Evolutionary conservation across 2,113 vertebrate species (phyloP).

Genomic region (Heterochromis multidens): DNA sequence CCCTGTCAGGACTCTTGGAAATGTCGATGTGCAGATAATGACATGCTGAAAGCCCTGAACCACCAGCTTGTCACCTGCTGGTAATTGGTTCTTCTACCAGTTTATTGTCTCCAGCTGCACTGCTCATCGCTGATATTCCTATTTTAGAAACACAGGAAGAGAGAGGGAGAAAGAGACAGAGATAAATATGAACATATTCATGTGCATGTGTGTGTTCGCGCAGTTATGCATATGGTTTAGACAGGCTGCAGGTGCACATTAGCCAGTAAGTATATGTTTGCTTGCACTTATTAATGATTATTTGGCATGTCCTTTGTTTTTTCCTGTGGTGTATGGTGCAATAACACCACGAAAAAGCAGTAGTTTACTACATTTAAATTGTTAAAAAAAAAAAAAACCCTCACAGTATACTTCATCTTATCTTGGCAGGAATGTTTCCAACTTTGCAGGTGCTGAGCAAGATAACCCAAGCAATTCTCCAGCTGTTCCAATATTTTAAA

Average conservation of each 20-base stretch:
- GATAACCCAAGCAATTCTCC: conserved; percentile 43
- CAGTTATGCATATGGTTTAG: not conserved
- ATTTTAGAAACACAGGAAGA: conserved; percentile 56
- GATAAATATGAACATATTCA: conserved; percentile 39
- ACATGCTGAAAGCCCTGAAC: conserved; percentile 70
- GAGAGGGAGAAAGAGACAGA: conserved; percentile 10
- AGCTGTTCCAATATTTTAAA: conserved; percentile 49
- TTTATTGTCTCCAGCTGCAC: conserved; percentile 76
- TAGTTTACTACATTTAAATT: conserved; percentile 24
- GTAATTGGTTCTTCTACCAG: conserved; percentile 75
- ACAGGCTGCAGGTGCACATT: conserved; percentile 41
- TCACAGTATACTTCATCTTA: conserved; percentile 33
- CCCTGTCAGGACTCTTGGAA: conserved; percentile 71
- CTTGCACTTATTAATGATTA: conserved; percentile 1
- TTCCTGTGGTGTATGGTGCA: not conserved
- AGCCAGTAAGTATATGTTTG: not conserved
- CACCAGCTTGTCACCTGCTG: conserved; percentile 72
- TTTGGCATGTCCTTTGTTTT: not conserved
- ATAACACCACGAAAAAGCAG: not conserved
- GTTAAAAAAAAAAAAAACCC: not conserved
- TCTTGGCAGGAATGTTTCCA: conserved; percentile 27
- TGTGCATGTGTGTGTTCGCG: not conserved
- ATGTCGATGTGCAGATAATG: conserved; percentile 74
- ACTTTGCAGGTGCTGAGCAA: conserved; percentile 28
- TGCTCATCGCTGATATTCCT: conserved; percentile 68